Conservation (phyloP, 2,888 invertebrate genomes). For the Tipula helvola region DNA sequence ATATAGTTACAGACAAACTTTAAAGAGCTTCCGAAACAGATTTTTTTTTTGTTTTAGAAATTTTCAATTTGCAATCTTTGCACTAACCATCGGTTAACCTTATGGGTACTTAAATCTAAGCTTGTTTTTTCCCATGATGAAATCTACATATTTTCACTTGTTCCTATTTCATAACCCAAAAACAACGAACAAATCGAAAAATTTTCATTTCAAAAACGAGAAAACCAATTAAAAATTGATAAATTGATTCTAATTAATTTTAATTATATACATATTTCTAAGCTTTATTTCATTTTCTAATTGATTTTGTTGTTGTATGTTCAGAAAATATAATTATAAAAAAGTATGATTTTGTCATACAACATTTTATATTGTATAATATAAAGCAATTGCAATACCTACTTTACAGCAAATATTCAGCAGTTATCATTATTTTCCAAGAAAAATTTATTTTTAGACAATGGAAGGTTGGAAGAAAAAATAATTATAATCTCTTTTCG, state of each 20-base stretch:
- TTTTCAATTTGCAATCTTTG: no score
- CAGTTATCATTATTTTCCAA: background rate
- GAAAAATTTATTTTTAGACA: background rate
- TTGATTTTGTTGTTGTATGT: background rate
- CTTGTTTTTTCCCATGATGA: background rate
- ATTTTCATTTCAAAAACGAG: background rate
- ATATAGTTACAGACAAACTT: no score
- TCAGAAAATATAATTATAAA: background rate
- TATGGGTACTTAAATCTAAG: background rate
- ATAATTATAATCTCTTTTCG: background rate
- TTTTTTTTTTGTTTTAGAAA: no score
- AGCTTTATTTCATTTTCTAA: background rate
- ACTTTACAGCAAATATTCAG: background rate
- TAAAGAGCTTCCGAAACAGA: no score
- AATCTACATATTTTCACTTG: background rate
- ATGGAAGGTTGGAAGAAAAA: background rate
- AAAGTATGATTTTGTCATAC: background rate
- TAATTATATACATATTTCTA: background rate
- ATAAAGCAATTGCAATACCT: background rate
- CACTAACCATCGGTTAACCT: no score
- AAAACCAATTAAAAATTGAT: background rate
- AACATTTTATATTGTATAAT: background rate
- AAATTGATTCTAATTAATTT: background rate
- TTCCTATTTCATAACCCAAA: background rate
- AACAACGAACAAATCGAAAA: background rate